phyloP scores from a whole-genome alignment of 2,797 vertebrate genomes.

The Anas flavirostris region DNA sequence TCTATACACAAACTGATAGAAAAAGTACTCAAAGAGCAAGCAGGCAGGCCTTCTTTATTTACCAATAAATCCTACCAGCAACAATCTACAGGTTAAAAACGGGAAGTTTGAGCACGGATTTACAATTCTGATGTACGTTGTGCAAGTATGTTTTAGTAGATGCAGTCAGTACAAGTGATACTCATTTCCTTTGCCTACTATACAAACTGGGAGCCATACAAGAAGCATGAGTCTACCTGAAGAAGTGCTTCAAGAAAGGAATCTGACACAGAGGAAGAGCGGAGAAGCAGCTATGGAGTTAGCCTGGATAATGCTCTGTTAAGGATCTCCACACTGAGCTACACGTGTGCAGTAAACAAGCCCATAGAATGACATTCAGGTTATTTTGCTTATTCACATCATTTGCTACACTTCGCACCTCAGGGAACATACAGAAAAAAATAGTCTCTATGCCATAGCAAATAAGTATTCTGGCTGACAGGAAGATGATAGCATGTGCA shows the following conservation, averaged over 20 bases:
- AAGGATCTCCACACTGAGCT: background rate
- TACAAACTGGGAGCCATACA: background rate
- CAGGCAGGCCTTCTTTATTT: background rate
- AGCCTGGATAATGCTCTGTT: background rate
- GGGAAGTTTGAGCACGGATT: background rate
- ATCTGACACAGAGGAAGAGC: background rate
- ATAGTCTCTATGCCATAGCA: background rate
- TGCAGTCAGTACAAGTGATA: background rate
- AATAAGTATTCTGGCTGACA: background rate
- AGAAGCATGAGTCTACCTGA: background rate
- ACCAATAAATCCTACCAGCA: background rate
- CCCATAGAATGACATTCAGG: background rate
- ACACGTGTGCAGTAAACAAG: background rate
- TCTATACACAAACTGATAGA: background rate
- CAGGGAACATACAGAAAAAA: background rate
- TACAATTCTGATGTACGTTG: background rate
- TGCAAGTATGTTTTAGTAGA: background rate
- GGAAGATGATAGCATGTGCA: background rate
- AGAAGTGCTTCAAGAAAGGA: background rate
- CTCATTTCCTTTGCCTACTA: background rate
- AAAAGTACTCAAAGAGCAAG: background rate
- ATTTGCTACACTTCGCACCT: background rate
- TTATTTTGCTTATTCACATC: background rate
- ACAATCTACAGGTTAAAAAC: background rate
- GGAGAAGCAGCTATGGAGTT: background rate